These are phyloP conservation scores for Melinopterus prodromus DNA, from an alignment of 2,888 invertebrate genomes.

Conservation along the genomic window DNA sequence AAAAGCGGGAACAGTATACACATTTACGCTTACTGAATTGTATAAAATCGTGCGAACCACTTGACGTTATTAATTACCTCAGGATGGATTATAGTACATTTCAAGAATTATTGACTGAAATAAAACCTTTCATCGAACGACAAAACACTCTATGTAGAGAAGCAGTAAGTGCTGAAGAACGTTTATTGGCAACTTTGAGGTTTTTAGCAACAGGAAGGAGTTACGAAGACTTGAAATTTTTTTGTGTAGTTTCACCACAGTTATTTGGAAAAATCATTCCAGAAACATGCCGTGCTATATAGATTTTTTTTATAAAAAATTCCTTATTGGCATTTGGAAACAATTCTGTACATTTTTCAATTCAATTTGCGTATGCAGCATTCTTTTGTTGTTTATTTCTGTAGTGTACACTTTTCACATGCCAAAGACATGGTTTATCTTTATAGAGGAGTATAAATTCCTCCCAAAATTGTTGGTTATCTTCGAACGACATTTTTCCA, in stretches of 20 bases:
- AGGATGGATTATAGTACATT: slow-evolving; percentile 42
- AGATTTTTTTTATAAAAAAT: slow-evolving; percentile 26
- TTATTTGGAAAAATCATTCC: slow-evolving; percentile 46
- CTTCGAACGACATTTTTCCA: slow-evolving; percentile 27
- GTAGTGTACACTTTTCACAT: no score
- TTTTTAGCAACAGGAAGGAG: slow-evolving; percentile 45
- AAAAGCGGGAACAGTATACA: slow-evolving; percentile 18
- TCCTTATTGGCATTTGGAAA: slow-evolving; percentile 30
- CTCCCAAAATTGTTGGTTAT: no score
- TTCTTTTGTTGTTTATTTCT: no score
- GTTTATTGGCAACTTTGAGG: slow-evolving; percentile 44
- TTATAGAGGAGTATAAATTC: no score
- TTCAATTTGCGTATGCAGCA: slow-evolving; percentile 15
- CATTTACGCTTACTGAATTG: slow-evolving; percentile 22
- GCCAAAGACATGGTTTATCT: no score
- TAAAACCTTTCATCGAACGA: slow-evolving; percentile 36
- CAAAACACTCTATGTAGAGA: no score
- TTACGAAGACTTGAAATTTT: slow-evolving; percentile 47
- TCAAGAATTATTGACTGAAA: slow-evolving; percentile 35
- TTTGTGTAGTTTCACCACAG: slow-evolving; percentile 47
- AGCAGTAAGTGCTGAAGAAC: slow-evolving; percentile 43
- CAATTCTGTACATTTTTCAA: slow-evolving; percentile 25
- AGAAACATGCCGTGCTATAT: slow-evolving; percentile 45
- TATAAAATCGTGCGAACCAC: slow-evolving; percentile 21
- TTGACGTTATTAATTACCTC: slow-evolving; percentile 43